A percentile compares a stretch with the other conserved stretches of the same genome.
These are phyloP conservation scores for Eristalinus aeneus DNA, from an alignment of 2,888 invertebrate species.

Conservation along the genomic window DNA sequence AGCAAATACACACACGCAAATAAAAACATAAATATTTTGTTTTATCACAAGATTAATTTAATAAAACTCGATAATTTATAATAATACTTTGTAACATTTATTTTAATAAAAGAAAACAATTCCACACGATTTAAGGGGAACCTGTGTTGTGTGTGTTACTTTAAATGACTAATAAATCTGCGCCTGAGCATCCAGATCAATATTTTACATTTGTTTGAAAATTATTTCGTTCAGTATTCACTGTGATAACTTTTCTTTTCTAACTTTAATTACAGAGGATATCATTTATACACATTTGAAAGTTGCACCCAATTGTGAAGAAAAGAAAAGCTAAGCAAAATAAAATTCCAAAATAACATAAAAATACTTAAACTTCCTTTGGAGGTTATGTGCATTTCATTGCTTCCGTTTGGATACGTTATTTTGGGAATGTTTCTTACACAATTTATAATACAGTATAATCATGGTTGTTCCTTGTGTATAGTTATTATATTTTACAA, in stretches of 20 bases:
- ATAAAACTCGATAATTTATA: constrained; percentile 4
- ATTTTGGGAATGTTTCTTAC: constrained; percentile 49
- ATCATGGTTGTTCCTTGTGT: neutral
- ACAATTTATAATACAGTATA: neutral
- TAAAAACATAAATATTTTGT: neutral
- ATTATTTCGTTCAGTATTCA: neutral
- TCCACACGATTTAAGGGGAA: constrained; percentile 37
- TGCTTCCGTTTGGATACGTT: constrained; percentile 19
- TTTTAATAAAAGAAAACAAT: constrained; percentile 51
- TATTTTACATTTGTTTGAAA: constrained; percentile 34
- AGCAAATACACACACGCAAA: neutral
- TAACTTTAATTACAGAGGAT: constrained; percentile 39
- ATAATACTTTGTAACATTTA: constrained; percentile 69
- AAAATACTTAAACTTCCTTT: neutral
- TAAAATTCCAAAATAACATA: neutral
- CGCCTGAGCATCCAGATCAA: constrained; percentile 28
- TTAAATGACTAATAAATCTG: constrained; percentile 47
- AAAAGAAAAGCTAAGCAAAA: neutral
- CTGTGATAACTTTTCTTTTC: constrained; percentile 19
- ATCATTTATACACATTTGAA: constrained; percentile 42
- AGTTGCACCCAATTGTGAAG: neutral
- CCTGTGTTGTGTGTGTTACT: constrained; percentile 29
- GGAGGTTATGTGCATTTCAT: neutral
- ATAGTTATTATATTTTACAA: constrained; percentile 33
- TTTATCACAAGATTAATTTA: neutral